Evolutionary conservation across 2,888 invertebrate species (phyloP).

Genomic region (Lottia scabra): DNA sequence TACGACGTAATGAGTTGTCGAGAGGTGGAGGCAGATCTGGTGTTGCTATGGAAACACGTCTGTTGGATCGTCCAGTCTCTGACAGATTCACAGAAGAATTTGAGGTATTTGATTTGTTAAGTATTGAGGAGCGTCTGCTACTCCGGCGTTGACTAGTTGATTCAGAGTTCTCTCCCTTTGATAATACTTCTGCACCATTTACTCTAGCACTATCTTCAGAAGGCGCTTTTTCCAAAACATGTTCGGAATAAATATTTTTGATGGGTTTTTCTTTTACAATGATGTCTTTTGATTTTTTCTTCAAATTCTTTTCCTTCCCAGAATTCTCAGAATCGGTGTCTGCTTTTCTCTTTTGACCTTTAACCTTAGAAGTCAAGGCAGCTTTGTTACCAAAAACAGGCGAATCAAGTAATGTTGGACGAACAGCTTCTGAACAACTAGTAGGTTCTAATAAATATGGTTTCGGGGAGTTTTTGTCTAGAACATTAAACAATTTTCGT

Average conservation of each 20-base stretch:
- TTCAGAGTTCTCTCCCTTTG: background rate
- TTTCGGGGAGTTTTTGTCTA: background rate
- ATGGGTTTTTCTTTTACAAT: background rate
- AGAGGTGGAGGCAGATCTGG: background rate
- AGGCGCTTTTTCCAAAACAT: too few species aligned
- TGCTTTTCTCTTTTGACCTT: background rate
- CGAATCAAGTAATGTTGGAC: background rate
- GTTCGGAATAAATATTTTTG: background rate
- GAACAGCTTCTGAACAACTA: background rate
- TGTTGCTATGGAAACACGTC: constrained; percentile 4
- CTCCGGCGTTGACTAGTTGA: background rate
- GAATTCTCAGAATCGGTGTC: background rate
- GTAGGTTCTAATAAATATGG: background rate
- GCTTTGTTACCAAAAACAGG: background rate
- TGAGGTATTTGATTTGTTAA: background rate
- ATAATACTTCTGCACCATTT: background rate
- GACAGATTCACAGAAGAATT: too few species aligned
- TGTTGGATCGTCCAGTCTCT: background rate
- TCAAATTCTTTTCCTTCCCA: background rate
- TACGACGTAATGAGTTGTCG: background rate
- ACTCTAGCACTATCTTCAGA: too few species aligned
- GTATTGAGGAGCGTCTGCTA: background rate
- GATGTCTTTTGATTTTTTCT: background rate
- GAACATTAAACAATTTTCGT: background rate
- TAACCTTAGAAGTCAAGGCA: background rate